Conservation (phyloP, 2,797 vertebrate genomes). For the Characodon lateralis region DNA sequence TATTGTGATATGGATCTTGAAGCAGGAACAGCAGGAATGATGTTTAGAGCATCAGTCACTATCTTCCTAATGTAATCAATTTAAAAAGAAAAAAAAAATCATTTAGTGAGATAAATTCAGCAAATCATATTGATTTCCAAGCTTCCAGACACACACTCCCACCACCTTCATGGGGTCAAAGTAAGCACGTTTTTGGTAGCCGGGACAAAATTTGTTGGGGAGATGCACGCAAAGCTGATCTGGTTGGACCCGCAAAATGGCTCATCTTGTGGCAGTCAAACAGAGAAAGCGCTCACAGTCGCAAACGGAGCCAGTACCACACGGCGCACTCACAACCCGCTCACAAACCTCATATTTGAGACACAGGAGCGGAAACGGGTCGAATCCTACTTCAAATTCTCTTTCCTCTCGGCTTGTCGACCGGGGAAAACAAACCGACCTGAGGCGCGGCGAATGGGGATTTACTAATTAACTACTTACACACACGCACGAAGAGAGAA, state of each 20-base stretch:
- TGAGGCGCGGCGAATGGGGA: constrained; percentile 86
- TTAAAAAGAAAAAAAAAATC: background rate
- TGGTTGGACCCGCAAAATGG: constrained; percentile 32
- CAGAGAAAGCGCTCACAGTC: constrained; percentile 35
- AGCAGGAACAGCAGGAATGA: constrained; percentile 12
- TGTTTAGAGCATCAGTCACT: constrained; percentile 6
- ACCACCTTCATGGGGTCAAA: constrained; percentile 16
- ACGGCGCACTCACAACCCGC: constrained; percentile 46
- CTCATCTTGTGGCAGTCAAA: constrained; percentile 47
- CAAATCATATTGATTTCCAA: background rate
- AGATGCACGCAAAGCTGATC: constrained; percentile 9
- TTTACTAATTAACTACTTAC: constrained; percentile 88
- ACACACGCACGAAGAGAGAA: constrained; percentile 49
- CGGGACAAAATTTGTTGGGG: background rate
- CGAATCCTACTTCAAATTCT: constrained; percentile 91
- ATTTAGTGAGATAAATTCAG: background rate
- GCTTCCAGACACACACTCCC: constrained; percentile 2
- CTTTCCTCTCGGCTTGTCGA: constrained; percentile 89
- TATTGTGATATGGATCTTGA: constrained; percentile 25
- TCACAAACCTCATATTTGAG: constrained; percentile 80
- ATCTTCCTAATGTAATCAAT: background rate
- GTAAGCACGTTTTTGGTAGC: constrained; percentile 34
- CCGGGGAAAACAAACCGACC: constrained; percentile 89
- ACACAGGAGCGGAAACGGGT: constrained; percentile 88
- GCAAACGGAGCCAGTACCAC: constrained; percentile 29